Evolutionary conservation across 2,113 vertebrate genomes (phyloP).

Genomic region (Paralichthys olivaceus): DNA sequence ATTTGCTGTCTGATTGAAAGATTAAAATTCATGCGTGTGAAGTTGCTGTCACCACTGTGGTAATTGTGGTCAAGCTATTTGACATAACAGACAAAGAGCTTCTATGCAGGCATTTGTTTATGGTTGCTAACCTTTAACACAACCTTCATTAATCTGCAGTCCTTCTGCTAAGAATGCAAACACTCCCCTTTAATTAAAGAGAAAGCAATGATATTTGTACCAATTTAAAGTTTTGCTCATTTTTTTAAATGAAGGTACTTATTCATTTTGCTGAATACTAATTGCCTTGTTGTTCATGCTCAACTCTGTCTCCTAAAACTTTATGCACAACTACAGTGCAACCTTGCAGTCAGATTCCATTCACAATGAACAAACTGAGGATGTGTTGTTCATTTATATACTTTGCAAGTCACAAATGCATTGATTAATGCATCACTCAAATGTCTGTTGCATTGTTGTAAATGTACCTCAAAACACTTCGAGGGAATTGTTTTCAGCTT

Average conservation of each 20-base stretch:
- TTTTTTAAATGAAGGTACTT: constrained; percentile 3
- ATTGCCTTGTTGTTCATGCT: not conserved
- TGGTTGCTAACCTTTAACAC: not conserved
- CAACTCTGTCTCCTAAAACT: not conserved
- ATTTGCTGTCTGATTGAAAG: constrained; percentile 45
- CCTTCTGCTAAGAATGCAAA: constrained; percentile 4
- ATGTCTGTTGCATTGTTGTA: too few relatives aligned
- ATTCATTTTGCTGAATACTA: not conserved
- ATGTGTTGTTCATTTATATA: too few relatives aligned
- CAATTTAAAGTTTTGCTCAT: constrained; percentile 1
- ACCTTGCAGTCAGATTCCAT: constrained; percentile 10
- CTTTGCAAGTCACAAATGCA: too few relatives aligned
- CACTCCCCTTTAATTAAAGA: constrained; percentile 26
- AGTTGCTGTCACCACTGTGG: constrained; percentile 35
- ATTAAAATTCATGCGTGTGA: constrained; percentile 44
- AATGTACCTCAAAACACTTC: too few relatives aligned
- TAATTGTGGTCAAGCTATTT: constrained; percentile 56
- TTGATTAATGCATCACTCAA: too few relatives aligned
- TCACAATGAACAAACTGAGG: not conserved
- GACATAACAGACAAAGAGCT: constrained; percentile 22
- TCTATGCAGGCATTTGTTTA: constrained; percentile 20
- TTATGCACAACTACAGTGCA: not conserved
- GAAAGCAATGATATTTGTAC: constrained; percentile 7
- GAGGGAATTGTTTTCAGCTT: too few relatives aligned
- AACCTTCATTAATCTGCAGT: not conserved